phyloP scores from a whole-genome alignment of 2,888 invertebrate genomes.

The Harpagoxenus sublaevis region DNA sequence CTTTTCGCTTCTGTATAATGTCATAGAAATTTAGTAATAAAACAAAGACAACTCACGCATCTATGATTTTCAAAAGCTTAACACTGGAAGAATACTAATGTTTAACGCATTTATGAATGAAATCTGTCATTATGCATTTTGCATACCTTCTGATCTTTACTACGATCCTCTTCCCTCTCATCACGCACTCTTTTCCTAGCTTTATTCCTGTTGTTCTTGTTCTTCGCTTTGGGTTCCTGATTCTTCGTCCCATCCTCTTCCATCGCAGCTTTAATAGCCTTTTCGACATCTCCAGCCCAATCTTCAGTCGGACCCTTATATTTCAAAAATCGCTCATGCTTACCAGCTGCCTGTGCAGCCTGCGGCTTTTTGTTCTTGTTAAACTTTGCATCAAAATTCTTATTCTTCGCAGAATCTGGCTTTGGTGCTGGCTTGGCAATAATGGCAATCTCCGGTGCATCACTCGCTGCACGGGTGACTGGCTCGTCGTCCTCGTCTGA shows the following conservation, averaged over 20 bases:
- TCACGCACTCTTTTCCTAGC: constrained; percentile 82
- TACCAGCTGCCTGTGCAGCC: constrained; percentile 71
- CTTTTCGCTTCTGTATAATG: constrained; percentile 87
- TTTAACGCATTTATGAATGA: constrained; percentile 10
- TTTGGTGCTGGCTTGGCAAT: constrained; percentile 82
- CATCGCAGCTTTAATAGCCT: constrained; percentile 92
- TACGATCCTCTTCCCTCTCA: constrained; percentile 87
- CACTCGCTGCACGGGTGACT: constrained; percentile 68
- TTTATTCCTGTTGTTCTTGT: constrained; percentile 80
- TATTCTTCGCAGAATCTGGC: constrained; percentile 83
- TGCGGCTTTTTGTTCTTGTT: constrained; percentile 79
- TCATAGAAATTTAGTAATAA: constrained; percentile 39
- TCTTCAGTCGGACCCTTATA: constrained; percentile 89
- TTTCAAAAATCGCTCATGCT: constrained; percentile 86
- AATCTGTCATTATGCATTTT: neutral
- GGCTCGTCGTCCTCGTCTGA: constrained; percentile 88
- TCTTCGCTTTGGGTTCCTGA: constrained; percentile 80
- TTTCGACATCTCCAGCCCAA: constrained; percentile 93
- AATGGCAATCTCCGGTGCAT: constrained; percentile 86
- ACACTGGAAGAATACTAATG: neutral
- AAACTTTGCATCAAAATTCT: constrained; percentile 81
- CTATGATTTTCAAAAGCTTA: neutral
- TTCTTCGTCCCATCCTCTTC: constrained; percentile 88
- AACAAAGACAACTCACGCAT: neutral
- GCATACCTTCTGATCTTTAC: constrained; percentile 84